phyloP scores from a whole-genome alignment of 2,113 vertebrate species.

The Platysternon megacephalum region DNA sequence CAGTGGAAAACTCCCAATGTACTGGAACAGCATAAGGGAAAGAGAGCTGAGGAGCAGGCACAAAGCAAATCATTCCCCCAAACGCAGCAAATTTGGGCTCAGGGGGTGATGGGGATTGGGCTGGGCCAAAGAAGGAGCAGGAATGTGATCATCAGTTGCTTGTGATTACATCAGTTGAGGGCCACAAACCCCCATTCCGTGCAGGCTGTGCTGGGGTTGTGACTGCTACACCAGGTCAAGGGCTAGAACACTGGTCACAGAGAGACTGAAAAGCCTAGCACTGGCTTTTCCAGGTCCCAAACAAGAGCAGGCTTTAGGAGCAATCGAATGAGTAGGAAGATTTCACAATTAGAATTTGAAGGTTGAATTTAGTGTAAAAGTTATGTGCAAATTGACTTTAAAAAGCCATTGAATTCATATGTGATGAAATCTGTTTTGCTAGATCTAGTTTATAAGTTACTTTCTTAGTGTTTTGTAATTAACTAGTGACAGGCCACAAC shows the following conservation, averaged over 20 bases:
- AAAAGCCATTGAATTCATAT: background rate
- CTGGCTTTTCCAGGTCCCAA: background rate
- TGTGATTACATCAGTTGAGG: background rate
- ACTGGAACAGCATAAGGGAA: background rate
- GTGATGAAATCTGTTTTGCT: background rate
- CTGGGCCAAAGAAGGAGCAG: background rate
- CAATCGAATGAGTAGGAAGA: background rate
- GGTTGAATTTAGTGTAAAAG: background rate
- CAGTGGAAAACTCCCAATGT: background rate
- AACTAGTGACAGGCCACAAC: background rate
- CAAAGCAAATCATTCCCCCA: background rate
- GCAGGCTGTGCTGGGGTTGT: background rate
- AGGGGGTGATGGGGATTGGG: background rate
- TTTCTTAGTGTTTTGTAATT: background rate
- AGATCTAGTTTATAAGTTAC: background rate
- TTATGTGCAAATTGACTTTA: background rate
- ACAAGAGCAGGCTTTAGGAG: background rate
- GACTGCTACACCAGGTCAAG: background rate
- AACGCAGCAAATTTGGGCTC: background rate
- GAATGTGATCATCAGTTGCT: background rate
- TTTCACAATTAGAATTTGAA: rapidly evolving
- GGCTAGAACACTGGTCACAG: background rate
- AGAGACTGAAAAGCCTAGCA: background rate
- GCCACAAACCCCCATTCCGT: background rate
- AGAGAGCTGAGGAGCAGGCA: background rate